A percentile compares a stretch with the other conserved stretches of the same genome.
phyloP scores from a whole-genome alignment of 2,797 vertebrate genomes.

The Gambusia yucatana region DNA sequence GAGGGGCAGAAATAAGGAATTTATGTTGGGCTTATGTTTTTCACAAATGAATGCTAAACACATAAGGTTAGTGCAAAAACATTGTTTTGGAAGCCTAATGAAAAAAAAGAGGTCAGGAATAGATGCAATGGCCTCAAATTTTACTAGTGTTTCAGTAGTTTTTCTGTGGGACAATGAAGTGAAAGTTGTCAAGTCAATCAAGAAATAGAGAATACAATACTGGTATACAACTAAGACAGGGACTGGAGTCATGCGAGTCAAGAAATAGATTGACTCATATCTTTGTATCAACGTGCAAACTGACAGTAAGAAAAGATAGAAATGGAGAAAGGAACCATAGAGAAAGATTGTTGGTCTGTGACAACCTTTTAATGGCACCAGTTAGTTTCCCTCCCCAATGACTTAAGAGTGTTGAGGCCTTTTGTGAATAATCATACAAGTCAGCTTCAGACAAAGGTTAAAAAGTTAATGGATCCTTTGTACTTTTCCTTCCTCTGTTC shows the following conservation, averaged over 20 bases:
- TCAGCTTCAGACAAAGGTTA: conserved; percentile 74
- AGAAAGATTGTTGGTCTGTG: conserved; percentile 22
- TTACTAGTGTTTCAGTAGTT: conserved; percentile 2
- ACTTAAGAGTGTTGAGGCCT: conserved; percentile 65
- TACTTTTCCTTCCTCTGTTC: conserved; percentile 80
- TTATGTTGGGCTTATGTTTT: conserved; percentile 22
- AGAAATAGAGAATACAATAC: background rate
- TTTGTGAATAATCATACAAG: conserved; percentile 67
- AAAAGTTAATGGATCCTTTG: conserved; percentile 85
- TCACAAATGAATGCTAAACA: conserved; percentile 46
- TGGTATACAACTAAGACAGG: background rate
- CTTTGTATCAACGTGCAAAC: background rate
- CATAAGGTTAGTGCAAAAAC: conserved; percentile 16
- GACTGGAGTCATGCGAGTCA: background rate
- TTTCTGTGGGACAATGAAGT: conserved; percentile 12
- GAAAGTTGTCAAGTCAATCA: conserved; percentile 26
- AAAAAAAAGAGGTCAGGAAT: conserved; percentile 8
- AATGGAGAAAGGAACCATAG: background rate
- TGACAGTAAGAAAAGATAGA: conserved; percentile 19
- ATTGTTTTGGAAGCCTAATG: conserved; percentile 24
- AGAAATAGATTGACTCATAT: background rate
- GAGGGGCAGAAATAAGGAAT: conserved; percentile 7
- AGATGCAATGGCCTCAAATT: conserved; percentile 18
- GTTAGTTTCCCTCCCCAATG: conserved; percentile 61
- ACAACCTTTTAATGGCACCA: conserved; percentile 55